phyloP scores from a whole-genome alignment of 2,888 invertebrate genomes.

The Stenichneumon culpator region DNA sequence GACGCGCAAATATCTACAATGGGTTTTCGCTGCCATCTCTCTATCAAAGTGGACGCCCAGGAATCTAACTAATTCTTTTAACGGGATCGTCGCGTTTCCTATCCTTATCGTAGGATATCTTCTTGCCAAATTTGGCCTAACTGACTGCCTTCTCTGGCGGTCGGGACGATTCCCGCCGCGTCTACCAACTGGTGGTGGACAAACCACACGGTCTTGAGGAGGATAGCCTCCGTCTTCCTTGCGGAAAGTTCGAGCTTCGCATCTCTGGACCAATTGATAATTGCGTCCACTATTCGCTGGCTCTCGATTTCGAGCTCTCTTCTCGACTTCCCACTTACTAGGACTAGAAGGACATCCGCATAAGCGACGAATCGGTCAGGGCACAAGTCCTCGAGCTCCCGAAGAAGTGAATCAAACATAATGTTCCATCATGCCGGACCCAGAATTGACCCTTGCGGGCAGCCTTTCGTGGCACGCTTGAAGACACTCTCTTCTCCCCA shows the following conservation, averaged over 20 bases:
- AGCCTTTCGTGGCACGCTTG: background rate
- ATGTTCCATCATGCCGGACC: constrained; percentile 33
- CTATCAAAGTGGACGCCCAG: background rate
- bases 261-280: background rate
- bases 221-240: constrained; percentile 13
- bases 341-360: no score
- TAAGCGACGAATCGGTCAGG: no score
- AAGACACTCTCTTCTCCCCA: background rate
- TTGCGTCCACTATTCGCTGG: background rate
- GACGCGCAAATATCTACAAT: background rate
- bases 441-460: background rate
- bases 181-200: background rate
- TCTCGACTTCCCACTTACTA: no score
- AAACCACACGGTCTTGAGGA: constrained; percentile 17
- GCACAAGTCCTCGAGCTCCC: no score
- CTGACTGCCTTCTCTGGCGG: background rate
- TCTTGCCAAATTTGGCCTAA: background rate
- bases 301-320: background rate
- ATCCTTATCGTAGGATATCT: constrained; percentile 19
- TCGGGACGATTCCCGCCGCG: constrained; percentile 32
- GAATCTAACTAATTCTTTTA: background rate
- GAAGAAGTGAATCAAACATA: no score
- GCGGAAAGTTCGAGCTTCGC: background rate
- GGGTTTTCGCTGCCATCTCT: background rate
- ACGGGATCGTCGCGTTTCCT: background rate